Conservation (phyloP, 1,140 invertebrate species). For the Holcopasites calliopsidis region DNA sequence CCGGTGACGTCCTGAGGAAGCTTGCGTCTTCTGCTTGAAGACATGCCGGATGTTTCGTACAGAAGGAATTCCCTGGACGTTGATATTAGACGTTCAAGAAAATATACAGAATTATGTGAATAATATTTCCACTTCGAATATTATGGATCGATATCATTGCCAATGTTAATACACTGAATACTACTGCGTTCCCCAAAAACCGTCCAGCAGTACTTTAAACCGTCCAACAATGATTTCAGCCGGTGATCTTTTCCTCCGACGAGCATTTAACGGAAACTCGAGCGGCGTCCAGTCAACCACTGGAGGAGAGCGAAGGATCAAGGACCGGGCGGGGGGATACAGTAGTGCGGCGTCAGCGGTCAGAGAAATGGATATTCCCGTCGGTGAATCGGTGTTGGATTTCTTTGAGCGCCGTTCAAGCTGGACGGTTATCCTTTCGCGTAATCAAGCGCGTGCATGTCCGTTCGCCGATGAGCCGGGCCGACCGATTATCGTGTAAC, state of each 20-base stretch:
- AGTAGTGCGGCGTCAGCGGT: conserved; percentile 12
- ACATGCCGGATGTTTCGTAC: neutral
- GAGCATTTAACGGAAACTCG: neutral
- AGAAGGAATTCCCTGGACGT: neutral
- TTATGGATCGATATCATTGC: too few species aligned
- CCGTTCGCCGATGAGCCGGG: conserved; percentile 32
- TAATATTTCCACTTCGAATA: too few species aligned
- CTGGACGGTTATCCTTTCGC: conserved; percentile 44
- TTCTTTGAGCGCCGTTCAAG: conserved; percentile 31
- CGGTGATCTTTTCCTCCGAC: neutral
- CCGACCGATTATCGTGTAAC: conserved; percentile 52
- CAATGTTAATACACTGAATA: too few species aligned
- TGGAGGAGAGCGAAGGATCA: neutral
- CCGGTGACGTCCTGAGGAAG: neutral
- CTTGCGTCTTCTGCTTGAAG: neutral
- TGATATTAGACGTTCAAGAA: too few species aligned
- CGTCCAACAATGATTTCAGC: neutral
- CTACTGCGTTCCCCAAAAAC: too few species aligned
- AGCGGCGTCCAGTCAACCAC: neutral
- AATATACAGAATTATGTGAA: too few species aligned
- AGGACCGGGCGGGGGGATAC: neutral
- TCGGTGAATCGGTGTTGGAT: conserved; percentile 44
- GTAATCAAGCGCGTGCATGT: conserved; percentile 47
- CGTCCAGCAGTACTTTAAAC: too few species aligned
- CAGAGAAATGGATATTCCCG: conserved; percentile 25